Evolutionary conservation across 2,113 vertebrate genomes (phyloP), one percentile per base, ranked within the genome.

Genomic region (Orycteropus afer): DNA sequence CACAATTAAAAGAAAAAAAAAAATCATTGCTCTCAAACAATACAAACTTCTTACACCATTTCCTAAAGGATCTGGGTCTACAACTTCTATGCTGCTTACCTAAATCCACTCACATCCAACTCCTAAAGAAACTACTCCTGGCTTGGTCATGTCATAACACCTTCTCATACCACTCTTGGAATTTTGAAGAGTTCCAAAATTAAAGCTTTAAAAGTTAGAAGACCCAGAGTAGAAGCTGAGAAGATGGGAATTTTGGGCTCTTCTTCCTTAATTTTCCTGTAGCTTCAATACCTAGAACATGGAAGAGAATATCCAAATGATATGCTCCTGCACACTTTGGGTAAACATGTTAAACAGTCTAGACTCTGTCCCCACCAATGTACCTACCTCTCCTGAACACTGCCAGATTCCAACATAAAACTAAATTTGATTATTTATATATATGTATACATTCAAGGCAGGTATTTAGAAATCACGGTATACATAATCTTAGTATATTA

Each of bases 401-500:
- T 45, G n/a, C n/a, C n/a, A 86, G n/a, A 27, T 2, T 61, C 37
- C 63, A 85, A 67, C 22, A 71, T 53, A 42, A 23, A 82, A 65
- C 17, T 91, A n/a, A 69, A 94, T 55, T 51, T 93, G 37, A 96
- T 94, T 78, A 95, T 93, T 53, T 15, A 53, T 53, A 15, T 53
- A 53, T 97, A 89, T 73, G 40, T 45, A 3, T 45, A 3, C 57
- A 10, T 45, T 6, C 71, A 80, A 84, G 59, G 7, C 79, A 5
- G 3, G n/a, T 71, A 83, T 89, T 96, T 92, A 71, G 96, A 96
- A 97, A 76, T 3, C 89, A 10, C 1, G 84, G 40, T 80, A 84
- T 86, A 47, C 2, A 47, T 95, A 97, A 96, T 25, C 25, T 95
- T 93, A 97, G 77, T 37, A 76, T 96, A 92, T 95, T 90, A 78